Evolutionary conservation across 2,888 invertebrate species (phyloP), one percentile per base, ranked within the genome.

Genomic region (Drosophila pegasa): DNA sequence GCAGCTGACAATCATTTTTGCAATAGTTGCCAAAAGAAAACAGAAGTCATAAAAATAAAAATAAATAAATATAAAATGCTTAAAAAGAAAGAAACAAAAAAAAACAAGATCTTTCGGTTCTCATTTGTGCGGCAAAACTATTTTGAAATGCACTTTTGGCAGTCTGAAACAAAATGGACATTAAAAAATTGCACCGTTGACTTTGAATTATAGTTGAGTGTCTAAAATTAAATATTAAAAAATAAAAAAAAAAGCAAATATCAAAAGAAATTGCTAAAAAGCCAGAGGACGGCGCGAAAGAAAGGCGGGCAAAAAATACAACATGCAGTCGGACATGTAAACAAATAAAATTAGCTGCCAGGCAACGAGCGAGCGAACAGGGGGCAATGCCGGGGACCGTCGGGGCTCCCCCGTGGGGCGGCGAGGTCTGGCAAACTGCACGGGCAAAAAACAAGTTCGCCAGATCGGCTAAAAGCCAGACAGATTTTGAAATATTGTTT

Each of bases 401-500:
- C 27, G 63, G 40, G 22, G 59, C 43, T 38, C 35, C 41, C 41
- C 18, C 8, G 22, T 22, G 48, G 20, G 33, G 31, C 12, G 33
- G 14, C 25, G 63, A 31, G 63, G 51, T 63, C 63, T 74, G 66
- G 65, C 75, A 66, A 78, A 60, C 56, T 45, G 78, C 51, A 73
- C 68, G 67, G 68, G 78, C 75, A 75, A 82, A 82, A 87, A 81
- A 81, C 82, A 88, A 88, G 87, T 87, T 88, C 87, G 84, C 79
- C 67, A 88, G 85, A 85, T 85, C 89, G 85, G 81, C 89, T 76
- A 80, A 87, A 85, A 88, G 85, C 89, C 89, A 85, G 85, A 88
- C 87, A 88, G 85, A 88, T 88, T 83, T 85, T 85, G 87, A 85
- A 88, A 85, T 85, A 85, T 85, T 85, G 85, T 88, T 83, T 88